Evolutionary conservation across 2,888 invertebrate genomes (phyloP).

Genomic region (Eulithis testata): DNA sequence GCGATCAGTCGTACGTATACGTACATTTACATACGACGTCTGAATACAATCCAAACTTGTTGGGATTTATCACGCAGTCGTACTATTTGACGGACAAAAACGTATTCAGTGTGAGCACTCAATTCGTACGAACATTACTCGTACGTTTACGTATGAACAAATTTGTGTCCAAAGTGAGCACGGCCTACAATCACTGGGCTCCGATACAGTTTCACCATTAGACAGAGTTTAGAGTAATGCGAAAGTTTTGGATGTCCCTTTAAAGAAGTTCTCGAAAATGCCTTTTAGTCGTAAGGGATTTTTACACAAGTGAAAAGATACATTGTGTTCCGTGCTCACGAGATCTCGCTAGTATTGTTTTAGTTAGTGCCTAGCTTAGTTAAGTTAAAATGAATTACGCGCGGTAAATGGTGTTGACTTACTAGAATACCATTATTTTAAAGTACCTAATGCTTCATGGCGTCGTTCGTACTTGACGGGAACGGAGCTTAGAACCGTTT

Average conservation of each 20-base stretch:
- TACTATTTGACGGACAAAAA: too few species aligned
- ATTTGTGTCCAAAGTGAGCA: too few species aligned
- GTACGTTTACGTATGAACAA: too few species aligned
- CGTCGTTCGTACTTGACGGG: slow-evolving; percentile 34
- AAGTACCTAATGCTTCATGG: slow-evolving; percentile 56
- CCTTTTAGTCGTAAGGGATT: slow-evolving; percentile 75
- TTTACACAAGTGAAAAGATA: slow-evolving; percentile 59
- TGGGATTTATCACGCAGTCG: too few species aligned
- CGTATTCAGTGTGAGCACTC: too few species aligned
- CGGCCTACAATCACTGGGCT: neutral
- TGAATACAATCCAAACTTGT: too few species aligned
- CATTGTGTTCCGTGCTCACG: slow-evolving; percentile 82
- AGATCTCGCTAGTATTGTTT: slow-evolving; percentile 82
- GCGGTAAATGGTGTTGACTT: slow-evolving; percentile 59
- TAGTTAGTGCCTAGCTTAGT: slow-evolving; percentile 78
- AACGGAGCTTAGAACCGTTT: slow-evolving; percentile 60
- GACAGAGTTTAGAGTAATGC: slow-evolving; percentile 53
- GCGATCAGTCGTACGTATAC: too few species aligned
- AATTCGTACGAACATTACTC: too few species aligned
- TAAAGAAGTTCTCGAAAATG: slow-evolving; percentile 72
- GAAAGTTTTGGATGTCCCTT: slow-evolving; percentile 67
- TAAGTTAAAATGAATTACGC: slow-evolving; percentile 76
- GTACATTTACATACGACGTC: too few species aligned
- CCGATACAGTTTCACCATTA: slow-evolving; percentile 6
- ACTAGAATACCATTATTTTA: slow-evolving; percentile 56